phyloP scores from a whole-genome alignment of 2,113 vertebrate species.

The Nothoprocta pentlandii region DNA sequence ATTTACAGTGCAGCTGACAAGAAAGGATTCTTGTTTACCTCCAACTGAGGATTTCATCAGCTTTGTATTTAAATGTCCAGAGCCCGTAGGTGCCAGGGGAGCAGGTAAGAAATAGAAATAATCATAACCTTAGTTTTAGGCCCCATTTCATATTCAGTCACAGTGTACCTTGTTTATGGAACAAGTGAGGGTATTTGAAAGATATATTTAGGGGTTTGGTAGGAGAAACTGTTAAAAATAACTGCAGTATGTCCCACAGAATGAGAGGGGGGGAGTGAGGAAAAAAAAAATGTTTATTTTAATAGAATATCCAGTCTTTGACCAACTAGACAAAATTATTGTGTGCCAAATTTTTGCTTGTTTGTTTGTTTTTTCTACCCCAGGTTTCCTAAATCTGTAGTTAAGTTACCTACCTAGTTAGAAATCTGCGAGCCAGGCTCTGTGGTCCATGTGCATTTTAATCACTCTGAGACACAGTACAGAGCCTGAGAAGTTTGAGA shows the following conservation, averaged over 20 bases:
- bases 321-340: background rate
- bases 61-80: slow-evolving; percentile 36
- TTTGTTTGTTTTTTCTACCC: too few relatives aligned
- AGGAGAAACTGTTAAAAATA: background rate
- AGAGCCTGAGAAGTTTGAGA: background rate
- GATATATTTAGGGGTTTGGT: background rate
- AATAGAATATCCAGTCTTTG: background rate
- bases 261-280: background rate
- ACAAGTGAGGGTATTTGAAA: background rate
- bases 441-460: background rate
- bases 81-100: background rate
- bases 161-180: background rate
- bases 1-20: slow-evolving; percentile 49
- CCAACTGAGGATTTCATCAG: slow-evolving; percentile 39
- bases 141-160: background rate
- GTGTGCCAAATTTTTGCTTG: too few relatives aligned
- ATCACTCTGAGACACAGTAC: accelerated
- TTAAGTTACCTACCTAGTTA: background rate
- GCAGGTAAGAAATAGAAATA: background rate
- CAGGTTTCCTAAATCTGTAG: background rate
- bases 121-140: background rate
- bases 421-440: background rate
- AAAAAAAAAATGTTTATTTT: accelerated
- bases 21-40: background rate
- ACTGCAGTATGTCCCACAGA: background rate